Evolutionary conservation across 2,797 vertebrate species (phyloP).

Genomic region (Hemibagrus guttatus): DNA sequence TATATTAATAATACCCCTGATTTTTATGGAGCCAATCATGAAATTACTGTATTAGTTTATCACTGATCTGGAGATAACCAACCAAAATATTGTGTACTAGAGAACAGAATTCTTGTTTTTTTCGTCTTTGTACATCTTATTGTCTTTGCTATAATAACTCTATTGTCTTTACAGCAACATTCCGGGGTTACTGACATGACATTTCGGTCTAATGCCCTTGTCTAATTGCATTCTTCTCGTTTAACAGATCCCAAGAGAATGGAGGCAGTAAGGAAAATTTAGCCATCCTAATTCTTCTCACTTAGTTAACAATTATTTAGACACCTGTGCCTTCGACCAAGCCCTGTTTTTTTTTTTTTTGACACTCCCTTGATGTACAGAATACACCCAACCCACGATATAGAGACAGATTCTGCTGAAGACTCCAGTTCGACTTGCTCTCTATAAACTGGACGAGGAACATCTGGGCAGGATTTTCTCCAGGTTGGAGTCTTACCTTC

Average conservation of each 20-base stretch:
- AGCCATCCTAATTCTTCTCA: slow-evolving; percentile 54
- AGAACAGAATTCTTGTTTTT: no score
- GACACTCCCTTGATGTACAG: slow-evolving; percentile 22
- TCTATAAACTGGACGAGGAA: slow-evolving; percentile 30
- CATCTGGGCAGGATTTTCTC: neutral
- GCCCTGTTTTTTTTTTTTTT: slow-evolving; percentile 56
- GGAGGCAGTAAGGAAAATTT: slow-evolving; percentile 54
- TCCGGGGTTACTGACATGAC: neutral
- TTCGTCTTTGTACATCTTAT: no score
- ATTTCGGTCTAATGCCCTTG: neutral
- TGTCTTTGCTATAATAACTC: neutral
- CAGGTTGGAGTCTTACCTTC: slow-evolving; percentile 24
- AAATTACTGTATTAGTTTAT: neutral
- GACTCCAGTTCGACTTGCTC: slow-evolving; percentile 50
- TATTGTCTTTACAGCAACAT: neutral
- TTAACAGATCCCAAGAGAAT: slow-evolving; percentile 42
- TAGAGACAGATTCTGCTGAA: slow-evolving; percentile 55
- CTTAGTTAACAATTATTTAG: slow-evolving; percentile 32
- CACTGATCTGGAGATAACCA: neutral
- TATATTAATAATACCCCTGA: no score
- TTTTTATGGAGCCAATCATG: no score
- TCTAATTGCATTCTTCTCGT: neutral
- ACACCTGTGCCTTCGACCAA: slow-evolving; percentile 76
- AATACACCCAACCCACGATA: slow-evolving; percentile 1
- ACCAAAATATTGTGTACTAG: neutral